A percentile compares a stretch with the other conserved stretches of the same genome.
These are phyloP conservation scores for Euwallacea fornicatus DNA, from an alignment of 1,140 invertebrate genomes.

Conservation along the genomic window DNA sequence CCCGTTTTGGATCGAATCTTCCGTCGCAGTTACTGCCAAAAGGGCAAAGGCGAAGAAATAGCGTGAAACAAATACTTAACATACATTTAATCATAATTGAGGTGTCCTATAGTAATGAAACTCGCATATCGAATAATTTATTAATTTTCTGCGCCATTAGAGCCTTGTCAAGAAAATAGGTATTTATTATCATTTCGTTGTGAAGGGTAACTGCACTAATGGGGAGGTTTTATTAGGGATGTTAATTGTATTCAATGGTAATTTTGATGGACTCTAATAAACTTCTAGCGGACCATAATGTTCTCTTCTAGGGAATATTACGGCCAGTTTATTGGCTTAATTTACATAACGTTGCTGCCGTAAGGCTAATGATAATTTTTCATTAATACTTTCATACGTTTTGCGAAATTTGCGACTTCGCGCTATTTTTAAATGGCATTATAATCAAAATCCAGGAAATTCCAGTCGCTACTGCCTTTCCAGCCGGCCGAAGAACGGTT, in stretches of 20 bases:
- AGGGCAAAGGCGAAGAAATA: not conserved
- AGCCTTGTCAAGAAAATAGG: not conserved
- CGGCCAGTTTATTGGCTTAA: too few relatives aligned
- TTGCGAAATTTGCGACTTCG: too few relatives aligned
- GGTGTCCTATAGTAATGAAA: not conserved
- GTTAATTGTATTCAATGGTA: not conserved
- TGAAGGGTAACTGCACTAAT: not conserved
- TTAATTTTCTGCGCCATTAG: not conserved
- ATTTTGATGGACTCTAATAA: too few relatives aligned
- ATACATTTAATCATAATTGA: not conserved
- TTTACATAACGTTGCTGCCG: too few relatives aligned
- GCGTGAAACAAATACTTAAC: conserved; percentile 2
- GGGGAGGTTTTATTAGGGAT: not conserved
- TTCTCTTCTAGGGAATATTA: not conserved
- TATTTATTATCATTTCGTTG: not conserved
- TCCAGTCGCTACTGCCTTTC: too few relatives aligned
- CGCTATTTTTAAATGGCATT: too few relatives aligned
- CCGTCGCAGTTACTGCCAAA: not conserved
- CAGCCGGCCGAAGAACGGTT: too few relatives aligned
- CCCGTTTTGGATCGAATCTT: not conserved
- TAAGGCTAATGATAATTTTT: too few relatives aligned
- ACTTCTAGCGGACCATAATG: too few relatives aligned
- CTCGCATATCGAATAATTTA: conserved; percentile 1
- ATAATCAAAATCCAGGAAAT: too few relatives aligned
- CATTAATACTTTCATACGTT: too few relatives aligned